Evolutionary conservation across 2,888 invertebrate genomes (phyloP), one percentile per base, ranked within the genome.

Genomic region (Incurvaria masculella): DNA sequence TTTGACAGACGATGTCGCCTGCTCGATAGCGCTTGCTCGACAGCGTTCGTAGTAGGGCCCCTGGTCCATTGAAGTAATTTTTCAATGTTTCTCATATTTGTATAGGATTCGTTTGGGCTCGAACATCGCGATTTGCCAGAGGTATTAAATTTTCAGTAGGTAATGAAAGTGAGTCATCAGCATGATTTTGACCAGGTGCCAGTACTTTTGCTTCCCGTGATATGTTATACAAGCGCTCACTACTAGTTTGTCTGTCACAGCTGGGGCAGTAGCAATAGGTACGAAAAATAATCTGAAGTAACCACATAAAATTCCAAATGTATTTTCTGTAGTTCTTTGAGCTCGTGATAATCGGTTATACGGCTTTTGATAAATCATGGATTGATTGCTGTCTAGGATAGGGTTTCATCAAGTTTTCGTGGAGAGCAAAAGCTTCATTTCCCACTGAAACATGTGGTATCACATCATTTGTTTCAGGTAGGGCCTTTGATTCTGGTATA

Each of bases 151-250:
- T 26, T 27, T 42, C 18, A 16, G 17, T 21, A 21, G 23, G 33
- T 19, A 49, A 27, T 21, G 40, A 17, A 44, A 26, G 43, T 44
- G 26, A 18, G 26, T 40, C 16, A 19, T 41, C 18, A n/a, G 33
- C 26, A 11, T 40, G 17, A 40, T 6, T 44, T 23, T 23, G 23
- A 6, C 16, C 45, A 18, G 49, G 46, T 23, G 47, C 40, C 27
- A 42, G 47, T 47, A 47, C 42, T 47, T 47, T 47, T 47, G 47
- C 47, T 47, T 47, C 47, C 33, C 42, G 42, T 47, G 42, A 47
- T 47, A 47, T 47, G 47, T 47, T 47, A 47, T 47, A 47, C 42
- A 47, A 47, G 47, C 42, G 38, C 21, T 47, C 47, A 47, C 47
- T 47, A 47, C 33, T 42, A 47, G 42, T 47, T 47, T 47, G 23